A percentile compares a stretch with the other conserved stretches of the same genome.
These are phyloP conservation scores for Micrasema longulum DNA, from an alignment of 1,140 invertebrate genomes.

Conservation along the genomic window DNA sequence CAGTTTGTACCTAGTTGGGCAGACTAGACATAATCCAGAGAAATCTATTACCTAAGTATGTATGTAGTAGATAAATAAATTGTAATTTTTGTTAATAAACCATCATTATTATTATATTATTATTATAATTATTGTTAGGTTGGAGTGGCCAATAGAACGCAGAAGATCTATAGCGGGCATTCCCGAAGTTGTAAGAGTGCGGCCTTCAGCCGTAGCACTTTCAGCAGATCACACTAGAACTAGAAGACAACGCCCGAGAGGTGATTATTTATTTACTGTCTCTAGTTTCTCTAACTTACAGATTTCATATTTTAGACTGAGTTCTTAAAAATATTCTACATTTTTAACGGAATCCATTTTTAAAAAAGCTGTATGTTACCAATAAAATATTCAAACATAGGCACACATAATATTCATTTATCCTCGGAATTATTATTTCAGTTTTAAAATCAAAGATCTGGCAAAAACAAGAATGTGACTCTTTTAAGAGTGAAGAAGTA, in stretches of 20 bases:
- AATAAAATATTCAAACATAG: too few relatives aligned
- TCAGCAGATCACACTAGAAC: constrained; percentile 50
- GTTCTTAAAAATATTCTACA: background rate
- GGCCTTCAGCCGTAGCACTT: constrained; percentile 10
- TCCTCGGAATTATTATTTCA: too few relatives aligned
- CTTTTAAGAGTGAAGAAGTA: constrained; percentile 12
- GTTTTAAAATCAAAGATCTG: constrained; percentile 19
- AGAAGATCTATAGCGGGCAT: constrained; percentile 45
- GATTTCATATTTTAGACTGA: background rate
- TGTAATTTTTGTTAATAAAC: too few relatives aligned
- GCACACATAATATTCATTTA: too few relatives aligned
- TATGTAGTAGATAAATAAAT: too few relatives aligned
- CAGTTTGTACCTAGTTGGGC: too few relatives aligned
- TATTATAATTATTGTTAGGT: too few relatives aligned
- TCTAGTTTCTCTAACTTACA: background rate
- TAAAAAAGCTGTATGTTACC: too few relatives aligned
- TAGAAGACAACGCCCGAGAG: constrained; percentile 35
- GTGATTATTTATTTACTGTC: background rate
- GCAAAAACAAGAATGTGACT: constrained; percentile 5
- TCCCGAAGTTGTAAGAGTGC: constrained; percentile 4
- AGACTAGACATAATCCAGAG: too few relatives aligned
- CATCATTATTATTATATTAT: too few relatives aligned
- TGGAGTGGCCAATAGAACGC: constrained; percentile 37
- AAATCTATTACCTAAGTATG: too few relatives aligned
- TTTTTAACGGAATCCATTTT: too few relatives aligned